Conservation (phyloP, 2,113 vertebrate genomes). For the Eurystomus gularis region DNA sequence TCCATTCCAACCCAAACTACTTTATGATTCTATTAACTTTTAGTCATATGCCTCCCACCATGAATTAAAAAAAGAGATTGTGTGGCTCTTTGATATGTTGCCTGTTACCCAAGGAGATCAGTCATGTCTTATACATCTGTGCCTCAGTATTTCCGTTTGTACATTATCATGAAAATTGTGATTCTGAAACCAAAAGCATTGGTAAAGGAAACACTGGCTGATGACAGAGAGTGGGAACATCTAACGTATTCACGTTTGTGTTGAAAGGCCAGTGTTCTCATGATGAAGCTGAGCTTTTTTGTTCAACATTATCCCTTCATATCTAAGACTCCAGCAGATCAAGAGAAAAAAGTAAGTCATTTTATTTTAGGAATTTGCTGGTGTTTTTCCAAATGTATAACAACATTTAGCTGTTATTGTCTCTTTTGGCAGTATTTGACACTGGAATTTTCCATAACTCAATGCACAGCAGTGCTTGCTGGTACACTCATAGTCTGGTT, state of each 20-base stretch:
- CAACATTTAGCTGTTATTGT: background rate
- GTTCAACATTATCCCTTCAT: background rate
- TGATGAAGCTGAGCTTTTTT: background rate
- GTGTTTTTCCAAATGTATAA: background rate
- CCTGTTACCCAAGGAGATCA: background rate
- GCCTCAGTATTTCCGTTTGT: background rate
- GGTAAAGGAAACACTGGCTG: background rate
- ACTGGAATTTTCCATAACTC: background rate
- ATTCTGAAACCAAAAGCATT: background rate
- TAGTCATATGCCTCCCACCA: background rate
- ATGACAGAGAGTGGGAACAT: accelerated
- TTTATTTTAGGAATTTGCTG: background rate
- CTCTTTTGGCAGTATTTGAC: background rate
- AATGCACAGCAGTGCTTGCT: background rate
- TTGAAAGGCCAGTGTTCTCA: background rate
- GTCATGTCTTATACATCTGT: background rate
- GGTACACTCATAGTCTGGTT: background rate
- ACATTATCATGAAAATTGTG: background rate
- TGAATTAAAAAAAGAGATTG: background rate
- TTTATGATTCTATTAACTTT: background rate
- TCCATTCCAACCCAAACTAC: background rate
- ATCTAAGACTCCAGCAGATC: background rate
- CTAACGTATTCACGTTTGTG: background rate
- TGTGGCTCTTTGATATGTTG: background rate
- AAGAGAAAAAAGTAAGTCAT: background rate